A percentile compares a stretch with the other conserved stretches of the same genome.
These are phyloP conservation scores for Nyctibius bracteatus DNA, from an alignment of 2,113 vertebrate species.

Conservation along the genomic window DNA sequence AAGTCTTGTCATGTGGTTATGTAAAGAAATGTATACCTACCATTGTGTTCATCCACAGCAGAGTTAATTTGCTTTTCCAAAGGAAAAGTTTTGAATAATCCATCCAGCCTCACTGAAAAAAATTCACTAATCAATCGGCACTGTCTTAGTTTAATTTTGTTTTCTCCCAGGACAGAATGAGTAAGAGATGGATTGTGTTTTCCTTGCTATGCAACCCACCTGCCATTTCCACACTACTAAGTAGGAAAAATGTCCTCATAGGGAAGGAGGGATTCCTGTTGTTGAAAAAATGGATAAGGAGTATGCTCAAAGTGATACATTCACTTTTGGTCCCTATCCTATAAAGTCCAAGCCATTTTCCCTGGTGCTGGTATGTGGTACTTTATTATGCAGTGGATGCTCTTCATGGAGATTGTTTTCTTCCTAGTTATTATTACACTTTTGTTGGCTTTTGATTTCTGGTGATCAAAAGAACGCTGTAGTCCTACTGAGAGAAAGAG, in stretches of 20 bases:
- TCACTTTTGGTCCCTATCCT: not conserved
- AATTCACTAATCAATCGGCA: not conserved
- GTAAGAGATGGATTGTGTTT: not conserved
- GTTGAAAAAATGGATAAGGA: not conserved
- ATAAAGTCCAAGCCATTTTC: not conserved
- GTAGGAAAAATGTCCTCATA: not conserved
- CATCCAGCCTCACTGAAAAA: not conserved
- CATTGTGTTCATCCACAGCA: not conserved
- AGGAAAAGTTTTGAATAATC: not conserved
- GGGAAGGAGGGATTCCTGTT: not conserved
- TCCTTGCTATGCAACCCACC: not conserved
- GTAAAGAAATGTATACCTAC: not conserved
- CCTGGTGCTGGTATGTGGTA: not conserved
- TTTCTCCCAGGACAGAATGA: not conserved
- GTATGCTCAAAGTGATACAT: not conserved
- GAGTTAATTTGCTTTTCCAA: not conserved
- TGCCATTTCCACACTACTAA: not conserved
- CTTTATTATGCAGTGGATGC: not conserved
- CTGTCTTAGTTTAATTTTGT: not conserved
- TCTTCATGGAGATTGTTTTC: not conserved
- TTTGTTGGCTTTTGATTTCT: slow-evolving; percentile 15
- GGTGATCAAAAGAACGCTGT: not conserved
- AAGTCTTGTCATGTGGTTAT: not conserved
- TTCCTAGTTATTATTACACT: not conserved
- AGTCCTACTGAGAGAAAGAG: not conserved